These are phyloP conservation scores for Scortum barcoo DNA, from an alignment of 2,113 vertebrate genomes.

Conservation along the genomic window DNA sequence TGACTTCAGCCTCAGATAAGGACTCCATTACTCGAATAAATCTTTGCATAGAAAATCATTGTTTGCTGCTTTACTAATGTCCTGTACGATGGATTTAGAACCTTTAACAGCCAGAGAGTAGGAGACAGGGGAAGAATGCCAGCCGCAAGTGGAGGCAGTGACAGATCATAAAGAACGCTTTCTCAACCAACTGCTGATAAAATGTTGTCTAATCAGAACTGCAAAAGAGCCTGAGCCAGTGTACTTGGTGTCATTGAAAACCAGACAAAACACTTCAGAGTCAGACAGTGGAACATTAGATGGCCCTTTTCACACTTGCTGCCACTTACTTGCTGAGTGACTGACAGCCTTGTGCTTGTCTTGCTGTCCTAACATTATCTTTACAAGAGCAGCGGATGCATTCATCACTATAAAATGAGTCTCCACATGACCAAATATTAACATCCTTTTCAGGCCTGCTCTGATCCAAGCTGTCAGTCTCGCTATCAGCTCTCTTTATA, in stretches of 20 bases:
- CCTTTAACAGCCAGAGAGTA: background rate
- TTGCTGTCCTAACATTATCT: background rate
- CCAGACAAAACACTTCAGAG: slow-evolving; percentile 36
- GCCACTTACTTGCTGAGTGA: background rate
- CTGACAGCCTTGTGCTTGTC: background rate
- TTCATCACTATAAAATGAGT: background rate
- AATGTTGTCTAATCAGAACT: slow-evolving; percentile 20
- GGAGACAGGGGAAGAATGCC: background rate
- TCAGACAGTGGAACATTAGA: slow-evolving; percentile 18
- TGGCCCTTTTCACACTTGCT: background rate
- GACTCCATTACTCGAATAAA: no score
- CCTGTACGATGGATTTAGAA: no score
- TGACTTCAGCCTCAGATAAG: no score
- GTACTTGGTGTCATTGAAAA: slow-evolving; percentile 35
- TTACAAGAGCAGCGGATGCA: background rate
- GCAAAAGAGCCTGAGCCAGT: slow-evolving; percentile 13
- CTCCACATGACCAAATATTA: slow-evolving; percentile 19
- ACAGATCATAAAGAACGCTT: background rate
- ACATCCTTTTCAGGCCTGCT: slow-evolving; percentile 5
- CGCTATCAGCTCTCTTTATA: slow-evolving; percentile 29
- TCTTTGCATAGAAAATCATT: no score
- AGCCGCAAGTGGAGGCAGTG: background rate
- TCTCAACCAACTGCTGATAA: slow-evolving; percentile 36
- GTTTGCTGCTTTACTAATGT: no score
- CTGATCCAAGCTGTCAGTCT: slow-evolving; percentile 1